Evolutionary conservation across 2,113 vertebrate species (phyloP).

Genomic region (Tapirus terrestris): DNA sequence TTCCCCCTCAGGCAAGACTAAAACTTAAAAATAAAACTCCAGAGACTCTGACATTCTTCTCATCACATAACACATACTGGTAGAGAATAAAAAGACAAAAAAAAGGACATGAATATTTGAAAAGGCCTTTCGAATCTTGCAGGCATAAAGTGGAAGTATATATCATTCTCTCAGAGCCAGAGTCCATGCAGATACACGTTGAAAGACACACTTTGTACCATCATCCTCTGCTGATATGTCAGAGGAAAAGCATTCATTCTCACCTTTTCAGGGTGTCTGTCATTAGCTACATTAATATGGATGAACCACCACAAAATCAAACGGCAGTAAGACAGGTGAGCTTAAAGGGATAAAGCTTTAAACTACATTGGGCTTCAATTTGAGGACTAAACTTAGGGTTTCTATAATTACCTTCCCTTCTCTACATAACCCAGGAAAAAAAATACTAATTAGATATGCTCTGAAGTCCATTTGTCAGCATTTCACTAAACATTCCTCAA

Average conservation of each 20-base stretch:
- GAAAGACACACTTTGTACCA: conserved; percentile 71
- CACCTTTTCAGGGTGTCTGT: conserved; percentile 75
- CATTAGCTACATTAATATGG: conserved; percentile 73
- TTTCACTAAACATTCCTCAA: conserved; percentile 62
- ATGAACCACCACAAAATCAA: conserved; percentile 72
- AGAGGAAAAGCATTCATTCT: conserved; percentile 68
- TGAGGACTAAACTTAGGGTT: conserved; percentile 54
- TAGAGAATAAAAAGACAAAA: conserved; percentile 64
- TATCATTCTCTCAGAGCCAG: conserved; percentile 69
- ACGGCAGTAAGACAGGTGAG: conserved; percentile 58
- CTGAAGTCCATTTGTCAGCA: conserved; percentile 66
- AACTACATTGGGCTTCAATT: conserved; percentile 66
- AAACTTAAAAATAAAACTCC: conserved; percentile 78
- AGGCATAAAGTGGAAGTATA: conserved; percentile 73
- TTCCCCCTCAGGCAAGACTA: conserved; percentile 62
- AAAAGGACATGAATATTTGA: conserved; percentile 81
- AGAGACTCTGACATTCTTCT: conserved; percentile 67
- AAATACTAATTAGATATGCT: conserved; percentile 68
- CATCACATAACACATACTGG: conserved; percentile 61
- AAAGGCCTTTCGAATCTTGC: conserved; percentile 80
- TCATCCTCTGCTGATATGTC: conserved; percentile 61
- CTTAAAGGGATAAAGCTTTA: conserved; percentile 68
- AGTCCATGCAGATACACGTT: conserved; percentile 71
- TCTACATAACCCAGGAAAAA: background rate
- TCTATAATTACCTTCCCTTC: conserved; percentile 69